Conservation (phyloP, 2,113 vertebrate species). For the Lathamus discolor region DNA sequence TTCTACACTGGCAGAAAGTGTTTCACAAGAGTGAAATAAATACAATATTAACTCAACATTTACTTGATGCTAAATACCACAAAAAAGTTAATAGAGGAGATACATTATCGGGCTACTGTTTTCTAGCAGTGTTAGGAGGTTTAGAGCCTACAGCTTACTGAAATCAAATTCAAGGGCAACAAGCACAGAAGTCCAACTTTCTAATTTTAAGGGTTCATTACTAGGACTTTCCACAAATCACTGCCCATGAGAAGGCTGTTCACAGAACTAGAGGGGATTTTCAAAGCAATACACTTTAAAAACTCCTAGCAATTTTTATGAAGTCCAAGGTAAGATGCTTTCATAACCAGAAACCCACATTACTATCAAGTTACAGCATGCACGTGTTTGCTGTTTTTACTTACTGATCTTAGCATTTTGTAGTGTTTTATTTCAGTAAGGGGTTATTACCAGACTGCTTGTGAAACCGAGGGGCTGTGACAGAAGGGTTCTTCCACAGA, state of each 20-base stretch:
- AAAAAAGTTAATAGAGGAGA: not conserved
- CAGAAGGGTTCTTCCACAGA: not conserved
- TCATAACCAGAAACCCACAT: not conserved
- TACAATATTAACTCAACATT: not conserved
- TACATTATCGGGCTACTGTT: not conserved
- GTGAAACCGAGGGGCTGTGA: not conserved
- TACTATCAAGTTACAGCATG: not conserved
- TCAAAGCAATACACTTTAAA: not conserved
- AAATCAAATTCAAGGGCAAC: not conserved
- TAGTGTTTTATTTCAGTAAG: not conserved
- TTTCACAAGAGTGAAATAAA: not conserved
- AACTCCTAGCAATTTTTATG: not conserved
- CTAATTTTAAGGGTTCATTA: not conserved
- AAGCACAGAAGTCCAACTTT: fast-evolving
- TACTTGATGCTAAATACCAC: not conserved
- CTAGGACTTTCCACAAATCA: not conserved
- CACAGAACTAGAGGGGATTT: not conserved
- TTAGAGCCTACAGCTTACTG: not conserved
- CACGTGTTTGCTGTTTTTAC: not conserved
- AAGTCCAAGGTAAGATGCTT: not conserved
- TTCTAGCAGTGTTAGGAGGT: not conserved
- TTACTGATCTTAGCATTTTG: not conserved
- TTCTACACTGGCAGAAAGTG: not conserved
- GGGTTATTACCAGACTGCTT: not conserved
- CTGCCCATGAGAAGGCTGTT: not conserved